Conservation (phyloP, 2,888 invertebrate species). For the Dasypogon diadema region DNA sequence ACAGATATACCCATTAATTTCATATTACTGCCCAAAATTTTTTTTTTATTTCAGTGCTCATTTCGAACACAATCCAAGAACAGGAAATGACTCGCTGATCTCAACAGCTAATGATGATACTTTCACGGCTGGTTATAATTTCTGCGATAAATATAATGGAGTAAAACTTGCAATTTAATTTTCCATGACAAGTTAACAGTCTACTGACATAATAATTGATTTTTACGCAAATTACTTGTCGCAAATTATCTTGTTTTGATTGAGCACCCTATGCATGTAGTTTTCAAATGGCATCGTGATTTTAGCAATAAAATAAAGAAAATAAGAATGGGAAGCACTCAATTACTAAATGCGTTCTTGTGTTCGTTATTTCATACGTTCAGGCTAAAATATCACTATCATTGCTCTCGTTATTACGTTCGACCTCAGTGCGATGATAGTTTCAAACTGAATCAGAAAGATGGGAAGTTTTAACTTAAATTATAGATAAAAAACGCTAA, state of each 20-base stretch:
- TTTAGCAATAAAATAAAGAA: too few species aligned
- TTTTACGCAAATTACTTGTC: neutral
- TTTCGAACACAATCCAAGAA: slow-evolving; percentile 2
- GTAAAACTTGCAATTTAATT: slow-evolving; percentile 11
- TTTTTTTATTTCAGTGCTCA: neutral
- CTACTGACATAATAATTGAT: neutral
- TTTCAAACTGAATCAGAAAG: too few species aligned
- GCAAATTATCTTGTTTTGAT: neutral
- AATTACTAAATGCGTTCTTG: too few species aligned
- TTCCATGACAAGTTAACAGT: slow-evolving; percentile 14
- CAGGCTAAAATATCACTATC: too few species aligned
- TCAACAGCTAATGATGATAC: slow-evolving; percentile 12
- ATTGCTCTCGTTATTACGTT: too few species aligned
- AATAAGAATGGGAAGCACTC: too few species aligned
- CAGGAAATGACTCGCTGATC: slow-evolving; percentile 31
- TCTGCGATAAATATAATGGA: slow-evolving; percentile 34
- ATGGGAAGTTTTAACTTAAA: too few species aligned
- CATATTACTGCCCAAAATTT: slow-evolving; percentile 27
- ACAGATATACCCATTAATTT: slow-evolving; percentile 2
- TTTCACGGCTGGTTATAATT: slow-evolving; percentile 33
- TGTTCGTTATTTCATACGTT: too few species aligned
- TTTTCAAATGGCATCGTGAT: too few species aligned
- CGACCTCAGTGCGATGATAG: too few species aligned
- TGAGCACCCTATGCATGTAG: too few species aligned
- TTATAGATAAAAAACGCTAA: too few species aligned